These are phyloP conservation scores for Takifugu bimaculatus DNA, from an alignment of 2,113 vertebrate species.

Conservation along the genomic window DNA sequence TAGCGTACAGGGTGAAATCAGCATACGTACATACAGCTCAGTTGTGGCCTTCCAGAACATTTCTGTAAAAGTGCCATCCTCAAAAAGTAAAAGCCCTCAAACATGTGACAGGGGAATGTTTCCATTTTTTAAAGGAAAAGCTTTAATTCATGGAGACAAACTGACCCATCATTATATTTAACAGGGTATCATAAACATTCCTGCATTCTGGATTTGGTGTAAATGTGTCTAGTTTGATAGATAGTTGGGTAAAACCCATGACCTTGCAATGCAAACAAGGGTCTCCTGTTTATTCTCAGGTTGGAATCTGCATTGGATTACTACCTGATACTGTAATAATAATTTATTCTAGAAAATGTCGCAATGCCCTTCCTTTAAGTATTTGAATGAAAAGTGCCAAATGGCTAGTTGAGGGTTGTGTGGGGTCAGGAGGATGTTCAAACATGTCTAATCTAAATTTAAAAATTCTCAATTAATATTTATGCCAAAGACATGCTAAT, in stretches of 20 bases:
- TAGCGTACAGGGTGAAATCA: conserved; percentile 44
- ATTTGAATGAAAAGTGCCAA: no score
- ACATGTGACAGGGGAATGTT: conserved; percentile 43
- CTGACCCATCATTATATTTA: conserved; percentile 58
- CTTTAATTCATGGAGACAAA: conserved; percentile 58
- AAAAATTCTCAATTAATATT: no score
- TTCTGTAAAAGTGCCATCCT: conserved; percentile 47
- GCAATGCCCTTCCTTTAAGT: not conserved
- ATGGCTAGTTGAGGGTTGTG: no score
- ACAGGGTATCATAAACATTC: conserved; percentile 64
- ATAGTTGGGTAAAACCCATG: conserved; percentile 27
- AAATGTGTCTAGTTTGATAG: conserved; percentile 32
- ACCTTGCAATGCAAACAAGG: conserved; percentile 21
- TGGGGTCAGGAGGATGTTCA: no score
- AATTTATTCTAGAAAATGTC: not conserved
- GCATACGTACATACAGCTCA: conserved; percentile 29
- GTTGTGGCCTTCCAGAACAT: conserved; percentile 36
- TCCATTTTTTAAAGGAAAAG: conserved; percentile 54
- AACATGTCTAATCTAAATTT: no score
- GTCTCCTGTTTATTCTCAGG: conserved; percentile 22
- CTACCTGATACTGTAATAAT: conserved; percentile 12
- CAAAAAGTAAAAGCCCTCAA: conserved; percentile 33
- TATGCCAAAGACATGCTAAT: no score
- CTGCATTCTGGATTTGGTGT: conserved; percentile 41
- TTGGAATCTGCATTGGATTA: conserved; percentile 33